A percentile compares a stretch with the other conserved stretches of the same genome.
Evolutionary conservation across 2,888 invertebrate genomes (phyloP).

Genomic region (Homarus gammarus): DNA sequence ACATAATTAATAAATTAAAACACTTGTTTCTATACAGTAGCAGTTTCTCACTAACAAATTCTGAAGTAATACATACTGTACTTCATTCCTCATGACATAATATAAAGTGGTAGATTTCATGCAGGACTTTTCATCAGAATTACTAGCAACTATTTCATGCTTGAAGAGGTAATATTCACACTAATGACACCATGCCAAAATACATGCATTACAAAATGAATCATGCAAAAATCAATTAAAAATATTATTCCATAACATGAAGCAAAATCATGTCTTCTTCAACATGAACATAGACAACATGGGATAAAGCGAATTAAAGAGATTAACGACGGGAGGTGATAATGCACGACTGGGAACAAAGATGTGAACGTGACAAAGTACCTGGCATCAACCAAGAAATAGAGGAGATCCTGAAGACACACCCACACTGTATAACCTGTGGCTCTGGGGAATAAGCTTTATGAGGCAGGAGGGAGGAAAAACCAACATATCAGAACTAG

Average conservation of each 20-base stretch:
- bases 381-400: conserved; percentile 71
- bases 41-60: too few species aligned
- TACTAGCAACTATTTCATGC: too few species aligned
- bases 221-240: conserved; percentile 9
- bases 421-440: conserved; percentile 56
- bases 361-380: conserved; percentile 42
- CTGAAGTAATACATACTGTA: too few species aligned
- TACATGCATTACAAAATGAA: background rate
- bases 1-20: too few species aligned
- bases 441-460: conserved; percentile 60
- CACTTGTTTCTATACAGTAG: too few species aligned
- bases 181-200: too few species aligned
- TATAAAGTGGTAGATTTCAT: too few species aligned
- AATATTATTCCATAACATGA: background rate
- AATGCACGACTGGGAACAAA: conserved; percentile 12
- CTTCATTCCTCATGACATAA: too few species aligned
- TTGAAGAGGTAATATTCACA: too few species aligned
- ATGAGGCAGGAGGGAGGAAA: conserved; percentile 6
- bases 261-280: background rate
- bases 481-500: conserved; percentile 6
- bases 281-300: background rate
- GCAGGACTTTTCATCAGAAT: too few species aligned
- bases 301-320: conserved; percentile 3
- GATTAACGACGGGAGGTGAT: background rate
- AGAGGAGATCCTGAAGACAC: conserved; percentile 62